Percentiles rank a stretch among this genome's conserved stretches.
These are phyloP conservation scores for Cryptus armator DNA, from an alignment of 2,888 invertebrate species.

Conservation along the genomic window DNA sequence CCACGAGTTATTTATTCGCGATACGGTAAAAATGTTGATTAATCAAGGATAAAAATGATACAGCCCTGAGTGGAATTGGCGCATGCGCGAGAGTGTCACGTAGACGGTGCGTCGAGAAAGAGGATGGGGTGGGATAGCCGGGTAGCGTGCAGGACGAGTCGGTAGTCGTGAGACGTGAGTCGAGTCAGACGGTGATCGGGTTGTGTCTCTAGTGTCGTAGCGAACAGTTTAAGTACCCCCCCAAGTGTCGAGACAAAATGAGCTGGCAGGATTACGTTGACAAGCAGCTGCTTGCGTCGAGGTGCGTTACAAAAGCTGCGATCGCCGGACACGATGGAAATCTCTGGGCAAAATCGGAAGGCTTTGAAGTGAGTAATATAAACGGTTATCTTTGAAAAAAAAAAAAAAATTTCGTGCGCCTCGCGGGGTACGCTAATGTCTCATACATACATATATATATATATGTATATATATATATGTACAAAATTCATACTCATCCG, in stretches of 20 bases:
- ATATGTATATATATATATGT: neutral
- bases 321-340: conserved; percentile 98
- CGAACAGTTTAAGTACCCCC: conserved; percentile 74
- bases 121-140: conserved; percentile 56
- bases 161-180: conserved; percentile 81
- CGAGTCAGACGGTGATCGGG: conserved; percentile 83
- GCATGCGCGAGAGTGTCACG: conserved; percentile 52
- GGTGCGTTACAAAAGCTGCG: conserved; percentile 97
- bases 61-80: conserved; percentile 38
- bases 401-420: neutral
- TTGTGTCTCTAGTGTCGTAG: conserved; percentile 79
- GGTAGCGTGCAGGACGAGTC: conserved; percentile 68
- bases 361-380: conserved; percentile 94
- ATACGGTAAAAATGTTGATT: neutral
- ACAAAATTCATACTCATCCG: neutral
- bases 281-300: conserved; percentile 97
- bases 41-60: conserved; percentile 11
- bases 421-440: neutral
- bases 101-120: conserved; percentile 19
- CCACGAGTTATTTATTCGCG: neutral
- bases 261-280: conserved; percentile 99
- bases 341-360: conserved; percentile 97
- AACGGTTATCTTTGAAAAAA: conserved; percentile 12
- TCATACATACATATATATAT: neutral
- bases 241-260: conserved; percentile 86